Evolutionary conservation across 2,797 vertebrate species (phyloP).

Genomic region (Schizopygopsis malacanthus): DNA sequence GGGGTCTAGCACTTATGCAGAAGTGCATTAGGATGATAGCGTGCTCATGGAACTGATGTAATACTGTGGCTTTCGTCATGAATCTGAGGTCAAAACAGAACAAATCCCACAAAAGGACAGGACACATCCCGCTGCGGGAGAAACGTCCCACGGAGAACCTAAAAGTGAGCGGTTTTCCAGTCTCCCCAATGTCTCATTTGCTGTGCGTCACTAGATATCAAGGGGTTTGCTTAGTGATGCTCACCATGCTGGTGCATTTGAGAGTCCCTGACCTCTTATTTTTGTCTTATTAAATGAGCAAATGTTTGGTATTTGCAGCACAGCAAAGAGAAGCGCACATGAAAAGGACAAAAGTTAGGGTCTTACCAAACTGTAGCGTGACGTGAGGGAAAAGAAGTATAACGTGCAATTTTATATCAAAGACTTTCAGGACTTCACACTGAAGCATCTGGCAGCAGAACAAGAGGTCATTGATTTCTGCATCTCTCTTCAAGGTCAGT

Average conservation of each 20-base stretch:
- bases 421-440: conserved; percentile 11
- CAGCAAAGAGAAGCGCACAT: neutral
- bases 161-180: neutral
- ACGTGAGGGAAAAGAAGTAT: neutral
- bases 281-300: conserved; percentile 17
- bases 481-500: conserved; percentile 33
- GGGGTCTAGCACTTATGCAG: conserved; percentile 19
- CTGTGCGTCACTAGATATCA: conserved; percentile 28
- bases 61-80: neutral
- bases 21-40: conserved; percentile 20
- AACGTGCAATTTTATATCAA: neutral
- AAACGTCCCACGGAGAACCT: neutral
- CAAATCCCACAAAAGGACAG: conserved; percentile 5
- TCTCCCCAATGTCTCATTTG: conserved; percentile 31
- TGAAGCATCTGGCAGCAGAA: conserved; percentile 11
- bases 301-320: conserved; percentile 11
- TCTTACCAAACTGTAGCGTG: neutral
- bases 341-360: neutral
- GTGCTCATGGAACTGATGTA: neutral
- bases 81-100: neutral
- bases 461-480: conserved; percentile 28
- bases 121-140: neutral
- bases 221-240: conserved; percentile 19
- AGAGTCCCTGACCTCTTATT: conserved; percentile 34
- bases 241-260: conserved; percentile 3